Conservation (phyloP, 1,140 invertebrate species). For the Drosophila kepulauana region DNA sequence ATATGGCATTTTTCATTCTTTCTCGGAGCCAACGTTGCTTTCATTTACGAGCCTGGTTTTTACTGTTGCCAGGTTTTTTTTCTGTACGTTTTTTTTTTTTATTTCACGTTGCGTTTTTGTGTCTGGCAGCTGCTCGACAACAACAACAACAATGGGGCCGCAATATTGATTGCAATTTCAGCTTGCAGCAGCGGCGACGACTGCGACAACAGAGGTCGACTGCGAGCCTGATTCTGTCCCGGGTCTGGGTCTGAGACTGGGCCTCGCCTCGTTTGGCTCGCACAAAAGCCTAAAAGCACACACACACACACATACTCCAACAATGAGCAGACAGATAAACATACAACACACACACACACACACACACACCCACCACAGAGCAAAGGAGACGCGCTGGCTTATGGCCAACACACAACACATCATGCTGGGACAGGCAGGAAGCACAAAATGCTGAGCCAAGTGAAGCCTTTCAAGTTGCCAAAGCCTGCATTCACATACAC, state of each 20-base stretch:
- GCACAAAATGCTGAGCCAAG: slow-evolving; percentile 61
- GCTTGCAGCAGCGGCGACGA: slow-evolving; percentile 53
- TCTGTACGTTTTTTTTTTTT: slow-evolving; percentile 24
- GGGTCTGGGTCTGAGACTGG: slow-evolving; percentile 21
- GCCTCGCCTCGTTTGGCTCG: slow-evolving; percentile 50
- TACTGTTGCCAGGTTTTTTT: slow-evolving; percentile 66
- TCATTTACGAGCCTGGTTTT: slow-evolving; percentile 77
- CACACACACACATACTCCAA: slow-evolving; percentile 34
- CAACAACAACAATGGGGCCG: slow-evolving; percentile 51
- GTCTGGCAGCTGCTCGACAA: slow-evolving; percentile 76
- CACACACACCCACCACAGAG: slow-evolving; percentile 16
- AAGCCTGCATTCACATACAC: slow-evolving; percentile 47
- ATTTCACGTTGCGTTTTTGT: slow-evolving; percentile 68
- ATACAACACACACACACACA: slow-evolving; percentile 36
- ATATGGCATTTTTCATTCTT: slow-evolving; percentile 55
- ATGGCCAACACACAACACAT: slow-evolving; percentile 50
- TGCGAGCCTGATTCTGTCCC: slow-evolving; percentile 23
- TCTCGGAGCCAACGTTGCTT: slow-evolving; percentile 36
- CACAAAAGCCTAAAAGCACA: slow-evolving; percentile 81
- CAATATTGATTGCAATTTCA: slow-evolving; percentile 81
- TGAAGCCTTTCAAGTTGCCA: slow-evolving; percentile 76
- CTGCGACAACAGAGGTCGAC: slow-evolving; percentile 35
- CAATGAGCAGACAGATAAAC: slow-evolving; percentile 48
- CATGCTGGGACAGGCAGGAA: slow-evolving; percentile 52
- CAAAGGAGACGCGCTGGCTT: slow-evolving; percentile 52